These are phyloP conservation scores for Apeira syringaria DNA, from an alignment of 2,888 invertebrate species.

Conservation along the genomic window DNA sequence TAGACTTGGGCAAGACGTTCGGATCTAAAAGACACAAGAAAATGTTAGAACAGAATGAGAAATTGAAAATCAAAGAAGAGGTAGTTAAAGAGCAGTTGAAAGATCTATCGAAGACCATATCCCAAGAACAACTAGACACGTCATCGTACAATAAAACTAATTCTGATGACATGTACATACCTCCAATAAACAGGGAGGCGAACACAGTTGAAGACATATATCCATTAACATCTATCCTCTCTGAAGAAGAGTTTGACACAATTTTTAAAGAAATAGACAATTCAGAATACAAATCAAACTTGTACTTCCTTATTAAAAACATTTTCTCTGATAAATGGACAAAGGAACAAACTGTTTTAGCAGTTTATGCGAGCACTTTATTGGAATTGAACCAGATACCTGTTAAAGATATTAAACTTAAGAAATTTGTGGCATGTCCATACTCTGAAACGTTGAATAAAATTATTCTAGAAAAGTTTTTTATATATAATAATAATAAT, in stretches of 20 bases:
- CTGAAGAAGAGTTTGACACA: slow-evolving; percentile 58
- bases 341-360: slow-evolving; percentile 35
- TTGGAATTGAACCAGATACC: slow-evolving; percentile 43
- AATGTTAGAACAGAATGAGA: slow-evolving; percentile 83
- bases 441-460: slow-evolving; percentile 59
- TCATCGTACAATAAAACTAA: slow-evolving; percentile 56
- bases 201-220: slow-evolving; percentile 71
- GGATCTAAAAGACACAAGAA: slow-evolving; percentile 86
- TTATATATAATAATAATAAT: slow-evolving; percentile 40
- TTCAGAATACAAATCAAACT: slow-evolving; percentile 45
- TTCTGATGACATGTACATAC: slow-evolving; percentile 71
- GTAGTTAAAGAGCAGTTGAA: slow-evolving; percentile 83
- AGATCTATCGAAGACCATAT: slow-evolving; percentile 68
- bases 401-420: slow-evolving; percentile 50
- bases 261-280: slow-evolving; percentile 54
- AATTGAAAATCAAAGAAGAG: slow-evolving; percentile 82
- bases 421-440: slow-evolving; percentile 47
- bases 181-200: slow-evolving; percentile 77
- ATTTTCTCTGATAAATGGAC: slow-evolving; percentile 5
- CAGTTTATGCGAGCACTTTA: slow-evolving; percentile 57
- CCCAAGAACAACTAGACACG: slow-evolving; percentile 58
- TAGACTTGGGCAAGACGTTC: slow-evolving; percentile 84
- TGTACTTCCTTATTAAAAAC: slow-evolving; percentile 32
- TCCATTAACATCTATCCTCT: slow-evolving; percentile 65
- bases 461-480: slow-evolving; percentile 54